A percentile compares a stretch with the other conserved stretches of the same genome.
Conservation (phyloP, 37 sponge, comb jelly and placozoan species). For the Spongia lamella region DNA sequence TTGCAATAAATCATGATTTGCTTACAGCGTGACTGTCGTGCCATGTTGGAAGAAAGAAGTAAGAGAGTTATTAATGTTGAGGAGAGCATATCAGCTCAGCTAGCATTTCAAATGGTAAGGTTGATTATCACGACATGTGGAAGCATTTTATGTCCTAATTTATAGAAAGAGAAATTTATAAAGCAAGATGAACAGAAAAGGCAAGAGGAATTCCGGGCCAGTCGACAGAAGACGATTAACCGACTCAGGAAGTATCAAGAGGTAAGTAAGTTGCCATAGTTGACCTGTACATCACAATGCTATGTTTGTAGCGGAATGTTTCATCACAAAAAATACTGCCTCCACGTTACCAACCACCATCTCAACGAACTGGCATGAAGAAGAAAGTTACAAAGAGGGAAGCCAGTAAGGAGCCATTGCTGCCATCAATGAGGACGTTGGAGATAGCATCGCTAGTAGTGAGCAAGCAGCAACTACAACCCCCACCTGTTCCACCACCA, state of each 20-base stretch:
- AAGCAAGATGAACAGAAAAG: slow-evolving; percentile 42
- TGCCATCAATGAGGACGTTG: slow-evolving; percentile 25
- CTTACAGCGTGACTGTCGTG: slow-evolving; percentile 21
- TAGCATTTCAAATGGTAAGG: slow-evolving; percentile 43
- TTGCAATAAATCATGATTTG: neutral
- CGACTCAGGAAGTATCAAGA: slow-evolving; percentile 47
- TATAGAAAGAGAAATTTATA: slow-evolving; percentile 34
- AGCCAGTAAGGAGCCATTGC: neutral
- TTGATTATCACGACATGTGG: neutral
- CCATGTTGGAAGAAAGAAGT: neutral
- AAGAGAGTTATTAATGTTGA: slow-evolving; percentile 26
- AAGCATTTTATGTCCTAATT: neutral
- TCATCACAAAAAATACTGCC: slow-evolving; percentile 6
- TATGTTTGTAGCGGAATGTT: slow-evolving; percentile 11
- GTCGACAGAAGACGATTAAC: slow-evolving; percentile 34
- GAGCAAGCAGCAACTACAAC: neutral
- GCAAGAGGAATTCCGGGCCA: slow-evolving; percentile 11
- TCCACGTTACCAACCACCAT: slow-evolving; percentile 28
- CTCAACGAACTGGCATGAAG: neutral
- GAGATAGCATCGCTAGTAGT: neutral
- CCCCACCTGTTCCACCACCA: neutral
- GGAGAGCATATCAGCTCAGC: slow-evolving; percentile 40
- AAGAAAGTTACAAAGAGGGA: slow-evolving; percentile 2
- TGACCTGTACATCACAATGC: neutral
- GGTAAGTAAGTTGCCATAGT: neutral